Evolutionary conservation across 2,113 vertebrate species (phyloP), one percentile per base, ranked within the genome.

Genomic region (Cynoglossus semilaevis): DNA sequence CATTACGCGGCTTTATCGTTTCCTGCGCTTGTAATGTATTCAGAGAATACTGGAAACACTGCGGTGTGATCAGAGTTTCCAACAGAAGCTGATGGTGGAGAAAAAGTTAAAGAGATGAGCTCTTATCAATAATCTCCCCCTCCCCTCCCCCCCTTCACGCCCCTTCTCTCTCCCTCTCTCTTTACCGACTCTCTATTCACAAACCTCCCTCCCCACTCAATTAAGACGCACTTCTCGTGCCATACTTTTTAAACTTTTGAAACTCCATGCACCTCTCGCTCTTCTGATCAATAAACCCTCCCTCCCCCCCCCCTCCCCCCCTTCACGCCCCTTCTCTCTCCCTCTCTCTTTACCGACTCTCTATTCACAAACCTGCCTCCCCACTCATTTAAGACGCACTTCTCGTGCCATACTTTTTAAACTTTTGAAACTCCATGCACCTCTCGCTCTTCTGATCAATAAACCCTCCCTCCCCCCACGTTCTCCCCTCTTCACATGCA

Each of bases 11-110:
- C 19, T 17, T 66, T 51, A 42, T 62, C 19, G 29, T 9, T 42
- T 35, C 57, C 40, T 53, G 64, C 29, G 52, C 64, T 67, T 82
- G 15, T 71, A 64, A 74, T 55, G 64, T 78, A 77, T 88, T 82
- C 68, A 80, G 59, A 49, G 51, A 17, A 43, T 58, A 57, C 44
- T 70, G 71, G 59, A 67, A 73, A 59, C 22, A 47, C 72, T 81
- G 57, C 73, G 35, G 50, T 70, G 73, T 76, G 76, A 84, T 81
- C 72, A 73, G 44, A 48, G 22, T 41, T 73, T 80, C 59, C 51
- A 63, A 51, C 58, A 57, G 38, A 36, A 50, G 55, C 50, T 34
- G 47, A 35, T 29, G 14, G 22, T 6, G 50, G 66, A 47, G 44
- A 45, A 62, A 49, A 56, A 36, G 54, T 67, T 76, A 14, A 3